These are phyloP conservation scores for Hoplodrina ambigua DNA, from an alignment of 2,888 invertebrate genomes.

Conservation along the genomic window DNA sequence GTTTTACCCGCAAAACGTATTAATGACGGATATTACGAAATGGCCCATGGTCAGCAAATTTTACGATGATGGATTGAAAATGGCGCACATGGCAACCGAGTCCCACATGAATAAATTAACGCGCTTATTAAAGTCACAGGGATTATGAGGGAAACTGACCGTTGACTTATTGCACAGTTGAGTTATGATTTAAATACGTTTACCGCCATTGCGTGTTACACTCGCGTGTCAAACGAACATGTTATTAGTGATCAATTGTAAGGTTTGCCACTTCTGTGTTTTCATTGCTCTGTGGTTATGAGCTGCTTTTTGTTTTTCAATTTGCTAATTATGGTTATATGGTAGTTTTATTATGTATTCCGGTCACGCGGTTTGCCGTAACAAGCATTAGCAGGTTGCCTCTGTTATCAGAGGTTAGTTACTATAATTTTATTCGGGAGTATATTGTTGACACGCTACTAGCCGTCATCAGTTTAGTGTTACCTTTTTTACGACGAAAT, in stretches of 20 bases:
- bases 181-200: constrained; percentile 65
- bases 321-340: constrained; percentile 47
- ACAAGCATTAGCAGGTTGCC: constrained; percentile 17
- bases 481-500: not conserved
- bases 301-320: constrained; percentile 55
- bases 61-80: constrained; percentile 70
- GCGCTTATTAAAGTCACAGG: constrained; percentile 66
- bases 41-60: constrained; percentile 58
- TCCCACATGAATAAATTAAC: constrained; percentile 71
- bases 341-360: constrained; percentile 26
- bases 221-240: constrained; percentile 63
- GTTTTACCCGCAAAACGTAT: constrained; percentile 40
- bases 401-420: not conserved
- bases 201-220: constrained; percentile 57
- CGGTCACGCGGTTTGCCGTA: constrained; percentile 31
- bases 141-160: constrained; percentile 59
- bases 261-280: constrained; percentile 53
- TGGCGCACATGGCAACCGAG: constrained; percentile 61
- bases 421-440: constrained; percentile 11
- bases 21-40: constrained; percentile 55
- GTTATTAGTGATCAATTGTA: constrained; percentile 63
- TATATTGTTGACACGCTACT: constrained; percentile 1
- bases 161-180: constrained; percentile 64
- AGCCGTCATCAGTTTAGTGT: not conserved
- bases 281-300: constrained; percentile 50